Evolutionary conservation across 2,797 vertebrate genomes (phyloP).

Genomic region (Acrossocheilus fasciatus): DNA sequence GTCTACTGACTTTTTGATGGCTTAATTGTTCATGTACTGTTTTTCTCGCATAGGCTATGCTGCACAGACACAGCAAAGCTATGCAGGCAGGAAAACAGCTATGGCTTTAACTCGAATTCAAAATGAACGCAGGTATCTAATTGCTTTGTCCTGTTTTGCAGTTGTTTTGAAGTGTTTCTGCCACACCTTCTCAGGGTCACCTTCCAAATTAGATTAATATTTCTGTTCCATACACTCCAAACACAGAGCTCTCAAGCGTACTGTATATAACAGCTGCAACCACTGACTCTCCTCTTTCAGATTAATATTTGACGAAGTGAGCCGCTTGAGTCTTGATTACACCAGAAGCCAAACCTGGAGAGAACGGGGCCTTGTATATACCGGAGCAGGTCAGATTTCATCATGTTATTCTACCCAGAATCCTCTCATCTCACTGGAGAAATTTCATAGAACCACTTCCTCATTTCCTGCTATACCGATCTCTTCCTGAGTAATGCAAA

Average conservation of each 20-base stretch:
- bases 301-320: slow-evolving; percentile 57
- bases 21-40: slow-evolving; percentile 46
- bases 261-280: slow-evolving; percentile 64
- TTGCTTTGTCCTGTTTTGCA: neutral
- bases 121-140: slow-evolving; percentile 18
- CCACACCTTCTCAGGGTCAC: slow-evolving; percentile 40
- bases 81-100: neutral
- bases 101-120: neutral
- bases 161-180: slow-evolving; percentile 6
- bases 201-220: slow-evolving; percentile 68
- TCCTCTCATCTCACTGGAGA: slow-evolving; percentile 36
- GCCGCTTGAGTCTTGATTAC: slow-evolving; percentile 46
- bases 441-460: slow-evolving; percentile 39
- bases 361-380: slow-evolving; percentile 38
- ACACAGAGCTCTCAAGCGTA: slow-evolving; percentile 60
- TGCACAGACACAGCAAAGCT: slow-evolving; percentile 43
- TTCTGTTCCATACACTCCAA: slow-evolving; percentile 67
- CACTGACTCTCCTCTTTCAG: slow-evolving; percentile 56
- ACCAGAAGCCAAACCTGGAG: slow-evolving; percentile 18
- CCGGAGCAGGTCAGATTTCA: slow-evolving; percentile 49
- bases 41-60: slow-evolving; percentile 10
- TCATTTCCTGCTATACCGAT: slow-evolving; percentile 56
- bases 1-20: slow-evolving; percentile 70
- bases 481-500: slow-evolving; percentile 51
- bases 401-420: slow-evolving; percentile 49